Conservation (phyloP, 53 echinoderm and acorn worm genomes). For the Echinometra lucunter region DNA sequence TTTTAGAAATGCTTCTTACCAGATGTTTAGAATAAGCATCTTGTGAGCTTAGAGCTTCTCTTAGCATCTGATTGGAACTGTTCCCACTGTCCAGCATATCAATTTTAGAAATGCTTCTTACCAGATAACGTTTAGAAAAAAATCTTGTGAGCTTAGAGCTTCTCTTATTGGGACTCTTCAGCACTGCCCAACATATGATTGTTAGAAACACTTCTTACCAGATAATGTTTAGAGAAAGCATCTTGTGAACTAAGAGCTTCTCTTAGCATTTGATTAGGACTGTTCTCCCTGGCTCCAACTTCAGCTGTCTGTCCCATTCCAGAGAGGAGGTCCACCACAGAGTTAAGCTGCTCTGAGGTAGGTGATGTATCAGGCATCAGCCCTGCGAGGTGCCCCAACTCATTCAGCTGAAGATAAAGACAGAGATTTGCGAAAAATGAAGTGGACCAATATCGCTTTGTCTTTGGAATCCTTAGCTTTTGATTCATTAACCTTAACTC, state of each 20-base stretch:
- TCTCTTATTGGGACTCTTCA: too few species aligned
- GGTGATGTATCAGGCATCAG: slow-evolving; percentile 90
- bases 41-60: slow-evolving; percentile 95
- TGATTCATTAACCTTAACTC: too few species aligned
- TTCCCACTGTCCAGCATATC: too few species aligned
- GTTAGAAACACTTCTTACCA: slow-evolving; percentile 75
- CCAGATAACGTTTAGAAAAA: too few species aligned
- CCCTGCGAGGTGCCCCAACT: slow-evolving; percentile 86
- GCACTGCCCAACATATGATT: too few species aligned
- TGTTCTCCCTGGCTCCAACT: slow-evolving; percentile 81
- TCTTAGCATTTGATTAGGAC: slow-evolving; percentile 95
- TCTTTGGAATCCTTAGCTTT: too few species aligned
- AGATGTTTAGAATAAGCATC: slow-evolving; percentile 91
- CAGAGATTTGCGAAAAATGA: too few species aligned
- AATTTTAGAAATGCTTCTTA: too few species aligned
- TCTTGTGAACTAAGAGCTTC: slow-evolving; percentile 95
- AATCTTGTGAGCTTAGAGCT: too few species aligned
- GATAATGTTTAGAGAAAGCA: slow-evolving; percentile 90
- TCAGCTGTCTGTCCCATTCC: slow-evolving; percentile 92
- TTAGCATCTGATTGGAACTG: too few species aligned
- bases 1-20: slow-evolving; percentile 69
- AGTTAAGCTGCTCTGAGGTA: slow-evolving; percentile 91
- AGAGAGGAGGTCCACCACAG: slow-evolving; percentile 89
- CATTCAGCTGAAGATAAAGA: slow-evolving; percentile 24
- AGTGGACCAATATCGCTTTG: too few species aligned